Conservation (phyloP, 2,113 vertebrate species). For the Mobula birostris region DNA sequence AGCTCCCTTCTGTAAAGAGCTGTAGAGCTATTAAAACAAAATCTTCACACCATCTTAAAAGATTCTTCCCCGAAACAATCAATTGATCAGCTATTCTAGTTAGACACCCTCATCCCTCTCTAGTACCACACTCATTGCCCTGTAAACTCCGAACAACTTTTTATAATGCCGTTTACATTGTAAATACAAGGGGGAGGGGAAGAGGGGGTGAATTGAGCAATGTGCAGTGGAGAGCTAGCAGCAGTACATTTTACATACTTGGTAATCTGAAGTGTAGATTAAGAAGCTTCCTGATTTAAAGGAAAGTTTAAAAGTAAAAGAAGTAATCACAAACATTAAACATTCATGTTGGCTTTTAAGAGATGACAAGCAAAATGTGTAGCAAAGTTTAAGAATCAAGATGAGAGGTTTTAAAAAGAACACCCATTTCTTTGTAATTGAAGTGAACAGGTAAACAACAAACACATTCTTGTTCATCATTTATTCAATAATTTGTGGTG, state of each 20-base stretch:
- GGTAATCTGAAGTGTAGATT: not conserved
- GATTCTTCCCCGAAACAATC: no score
- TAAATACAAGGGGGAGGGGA: not conserved
- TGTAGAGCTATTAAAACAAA: no score
- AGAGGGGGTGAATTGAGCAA: no score
- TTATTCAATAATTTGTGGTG: slow-evolving; percentile 54
- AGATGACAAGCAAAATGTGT: not conserved
- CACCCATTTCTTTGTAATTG: not conserved
- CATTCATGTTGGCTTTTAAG: not conserved
- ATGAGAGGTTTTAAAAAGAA: no score
- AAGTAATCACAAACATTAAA: not conserved
- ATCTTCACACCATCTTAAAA: no score
- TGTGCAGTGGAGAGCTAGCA: not conserved
- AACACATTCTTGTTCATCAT: slow-evolving; percentile 44
- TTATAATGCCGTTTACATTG: no score
- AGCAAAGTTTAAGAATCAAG: not conserved
- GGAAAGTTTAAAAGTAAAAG: not conserved
- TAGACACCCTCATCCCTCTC: no score
- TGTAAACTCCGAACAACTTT: no score
- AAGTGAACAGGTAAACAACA: not conserved
- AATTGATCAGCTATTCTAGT: no score
- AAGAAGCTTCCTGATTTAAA: not conserved
- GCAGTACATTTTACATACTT: not conserved
- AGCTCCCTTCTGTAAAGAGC: no score
- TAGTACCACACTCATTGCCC: no score